phyloP scores from a whole-genome alignment of 2,113 vertebrate genomes.

The Pedetes capensis region DNA sequence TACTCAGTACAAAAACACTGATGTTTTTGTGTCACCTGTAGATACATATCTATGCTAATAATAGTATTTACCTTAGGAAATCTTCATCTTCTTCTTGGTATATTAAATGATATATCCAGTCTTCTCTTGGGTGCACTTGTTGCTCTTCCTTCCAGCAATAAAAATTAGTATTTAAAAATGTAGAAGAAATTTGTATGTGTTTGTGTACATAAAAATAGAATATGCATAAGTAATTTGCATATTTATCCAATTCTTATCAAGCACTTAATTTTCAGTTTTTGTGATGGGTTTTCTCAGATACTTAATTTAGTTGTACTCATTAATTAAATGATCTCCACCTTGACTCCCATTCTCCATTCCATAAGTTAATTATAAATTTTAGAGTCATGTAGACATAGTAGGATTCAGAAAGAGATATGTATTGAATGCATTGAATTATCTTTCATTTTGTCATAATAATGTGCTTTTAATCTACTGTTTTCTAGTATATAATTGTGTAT shows the following conservation, averaged over 20 bases:
- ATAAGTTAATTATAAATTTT: constrained; percentile 3
- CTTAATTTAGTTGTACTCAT: neutral
- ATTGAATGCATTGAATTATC: neutral
- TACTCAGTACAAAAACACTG: neutral
- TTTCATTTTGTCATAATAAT: constrained; percentile 10
- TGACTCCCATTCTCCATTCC: neutral
- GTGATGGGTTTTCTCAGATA: neutral
- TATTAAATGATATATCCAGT: neutral
- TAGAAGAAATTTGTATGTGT: neutral
- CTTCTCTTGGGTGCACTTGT: neutral
- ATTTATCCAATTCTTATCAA: neutral
- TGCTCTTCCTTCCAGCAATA: constrained; percentile 22
- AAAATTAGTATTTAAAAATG: constrained; percentile 16
- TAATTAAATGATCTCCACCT: neutral
- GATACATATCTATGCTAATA: neutral
- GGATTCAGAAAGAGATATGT: neutral
- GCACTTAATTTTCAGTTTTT: neutral
- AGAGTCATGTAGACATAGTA: neutral
- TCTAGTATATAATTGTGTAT: constrained; percentile 55
- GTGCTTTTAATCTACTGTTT: constrained; percentile 55
- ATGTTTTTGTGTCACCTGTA: neutral
- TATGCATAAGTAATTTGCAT: neutral
- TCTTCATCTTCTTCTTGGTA: neutral
- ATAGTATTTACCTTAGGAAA: neutral
- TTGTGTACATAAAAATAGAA: neutral